Evolutionary conservation across 2,113 vertebrate genomes (phyloP).

Genomic region (Urocitellus parryii): DNA sequence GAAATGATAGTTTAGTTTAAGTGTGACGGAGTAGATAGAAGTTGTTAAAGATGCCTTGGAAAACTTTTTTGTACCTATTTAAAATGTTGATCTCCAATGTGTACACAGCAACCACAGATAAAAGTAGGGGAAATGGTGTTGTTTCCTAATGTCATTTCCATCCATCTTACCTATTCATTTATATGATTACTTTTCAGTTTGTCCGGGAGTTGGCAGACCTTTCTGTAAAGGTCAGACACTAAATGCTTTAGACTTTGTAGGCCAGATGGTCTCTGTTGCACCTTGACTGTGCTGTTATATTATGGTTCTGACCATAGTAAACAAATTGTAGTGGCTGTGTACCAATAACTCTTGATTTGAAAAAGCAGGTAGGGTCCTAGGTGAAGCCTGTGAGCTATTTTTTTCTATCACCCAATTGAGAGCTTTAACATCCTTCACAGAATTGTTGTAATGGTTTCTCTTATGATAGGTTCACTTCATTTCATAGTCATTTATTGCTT

Average conservation of each 20-base stretch:
- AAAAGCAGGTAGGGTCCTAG: background rate
- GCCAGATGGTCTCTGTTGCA: background rate
- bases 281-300: background rate
- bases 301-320: background rate
- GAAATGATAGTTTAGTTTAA: constrained; percentile 45
- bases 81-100: background rate
- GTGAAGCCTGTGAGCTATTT: background rate
- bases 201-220: background rate
- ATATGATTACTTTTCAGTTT: background rate
- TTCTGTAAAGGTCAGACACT: background rate
- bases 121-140: background rate
- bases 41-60: background rate
- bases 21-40: background rate
- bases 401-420: background rate
- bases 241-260: constrained; percentile 16
- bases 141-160: background rate
- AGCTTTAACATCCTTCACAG: background rate
- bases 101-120: background rate
- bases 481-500: background rate
- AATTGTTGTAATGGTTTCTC: background rate
- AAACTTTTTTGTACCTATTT: background rate
- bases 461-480: constrained; percentile 2
- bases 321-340: background rate
- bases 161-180: background rate
- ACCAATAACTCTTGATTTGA: background rate